Conservation (phyloP, 2,888 invertebrate species). For the Pollenia labialis region DNA sequence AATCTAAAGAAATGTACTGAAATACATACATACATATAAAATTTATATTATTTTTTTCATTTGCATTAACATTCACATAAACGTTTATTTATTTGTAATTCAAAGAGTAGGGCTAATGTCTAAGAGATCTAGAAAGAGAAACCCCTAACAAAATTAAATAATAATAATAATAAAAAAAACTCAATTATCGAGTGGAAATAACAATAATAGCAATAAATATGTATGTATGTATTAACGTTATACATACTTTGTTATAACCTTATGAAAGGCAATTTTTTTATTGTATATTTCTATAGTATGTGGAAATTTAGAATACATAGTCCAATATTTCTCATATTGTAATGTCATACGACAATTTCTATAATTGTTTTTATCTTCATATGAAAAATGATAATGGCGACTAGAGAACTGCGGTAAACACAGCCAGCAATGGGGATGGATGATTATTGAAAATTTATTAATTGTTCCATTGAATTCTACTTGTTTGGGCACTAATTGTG, state of each 20-base stretch:
- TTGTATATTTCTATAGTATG: neutral
- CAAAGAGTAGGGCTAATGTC: constrained; percentile 23
- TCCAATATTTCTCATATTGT: constrained; percentile 74
- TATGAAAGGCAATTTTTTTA: neutral
- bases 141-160: neutral
- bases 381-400: constrained; percentile 64
- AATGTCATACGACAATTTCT: constrained; percentile 61
- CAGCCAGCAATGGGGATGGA: neutral
- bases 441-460: constrained; percentile 1
- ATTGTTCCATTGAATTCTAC: neutral
- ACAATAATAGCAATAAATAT: neutral
- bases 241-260: neutral
- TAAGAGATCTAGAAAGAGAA: constrained; percentile 48
- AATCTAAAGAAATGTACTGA: constrained; percentile 22
- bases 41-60: no score
- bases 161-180: neutral
- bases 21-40: no score
- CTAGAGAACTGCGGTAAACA: constrained; percentile 15
- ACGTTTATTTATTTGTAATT: neutral
- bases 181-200: neutral
- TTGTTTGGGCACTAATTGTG: neutral
- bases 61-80: neutral
- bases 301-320: constrained; percentile 65
- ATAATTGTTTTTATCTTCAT: constrained; percentile 39
- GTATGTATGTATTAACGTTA: neutral